Percentiles rank a stretch among this genome's conserved stretches.
These are phyloP conservation scores for Poecilia gillii DNA, from an alignment of 2,797 vertebrate species.

Conservation along the genomic window DNA sequence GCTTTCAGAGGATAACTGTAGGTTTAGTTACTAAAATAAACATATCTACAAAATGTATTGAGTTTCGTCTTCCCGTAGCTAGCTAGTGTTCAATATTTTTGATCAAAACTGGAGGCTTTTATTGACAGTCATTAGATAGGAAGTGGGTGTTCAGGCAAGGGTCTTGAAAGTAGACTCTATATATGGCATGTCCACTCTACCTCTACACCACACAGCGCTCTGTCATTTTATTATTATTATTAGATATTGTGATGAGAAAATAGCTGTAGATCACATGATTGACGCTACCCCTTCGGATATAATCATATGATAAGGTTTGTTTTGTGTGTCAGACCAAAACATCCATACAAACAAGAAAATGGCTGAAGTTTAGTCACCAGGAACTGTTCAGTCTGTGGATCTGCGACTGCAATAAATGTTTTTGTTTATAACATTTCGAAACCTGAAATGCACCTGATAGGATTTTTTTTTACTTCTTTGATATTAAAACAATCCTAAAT, in stretches of 20 bases:
- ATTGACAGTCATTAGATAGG: neutral
- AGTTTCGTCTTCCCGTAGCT: neutral
- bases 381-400: neutral
- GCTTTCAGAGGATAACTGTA: neutral
- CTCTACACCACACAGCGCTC: too few relatives aligned
- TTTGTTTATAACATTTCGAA: neutral
- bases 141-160: neutral
- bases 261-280: neutral
- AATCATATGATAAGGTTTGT: neutral
- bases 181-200: too few relatives aligned
- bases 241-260: neutral
- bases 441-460: neutral
- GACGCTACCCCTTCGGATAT: neutral
- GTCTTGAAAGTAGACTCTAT: neutral
- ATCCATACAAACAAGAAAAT: neutral
- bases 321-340: neutral
- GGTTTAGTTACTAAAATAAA: neutral
- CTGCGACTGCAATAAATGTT: neutral
- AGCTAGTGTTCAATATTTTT: neutral
- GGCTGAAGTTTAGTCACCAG: neutral
- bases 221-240: neutral
- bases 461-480: neutral
- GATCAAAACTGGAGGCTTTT: neutral
- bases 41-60: neutral
- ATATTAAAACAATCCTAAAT: neutral